phyloP scores from a whole-genome alignment of 1,140 invertebrate genomes.

The Pseudomyrmex sp. region DNA sequence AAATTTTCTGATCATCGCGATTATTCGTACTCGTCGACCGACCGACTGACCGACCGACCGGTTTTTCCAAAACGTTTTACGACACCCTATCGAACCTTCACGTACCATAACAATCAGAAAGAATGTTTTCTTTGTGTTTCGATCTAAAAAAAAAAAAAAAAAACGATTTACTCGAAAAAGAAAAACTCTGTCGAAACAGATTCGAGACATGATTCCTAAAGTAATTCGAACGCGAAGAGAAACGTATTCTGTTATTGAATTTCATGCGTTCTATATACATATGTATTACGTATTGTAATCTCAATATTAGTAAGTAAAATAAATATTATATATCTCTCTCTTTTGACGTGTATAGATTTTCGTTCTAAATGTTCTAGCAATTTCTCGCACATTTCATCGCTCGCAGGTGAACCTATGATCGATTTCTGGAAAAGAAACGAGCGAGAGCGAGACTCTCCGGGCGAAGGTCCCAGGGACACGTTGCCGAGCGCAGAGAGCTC shows the following conservation, averaged over 20 bases:
- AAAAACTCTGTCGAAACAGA: not conserved
- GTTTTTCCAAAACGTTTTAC: slow-evolving; percentile 31
- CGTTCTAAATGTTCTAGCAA: no score
- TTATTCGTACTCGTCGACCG: slow-evolving; percentile 10
- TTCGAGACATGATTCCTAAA: not conserved
- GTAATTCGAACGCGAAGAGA: not conserved
- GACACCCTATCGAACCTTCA: not conserved
- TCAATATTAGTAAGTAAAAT: no score
- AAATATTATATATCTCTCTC: no score
- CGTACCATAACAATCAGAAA: not conserved
- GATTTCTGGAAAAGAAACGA: no score
- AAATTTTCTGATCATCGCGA: slow-evolving; percentile 24
- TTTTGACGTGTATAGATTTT: no score
- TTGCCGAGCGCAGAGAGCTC: not conserved
- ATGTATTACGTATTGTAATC: no score
- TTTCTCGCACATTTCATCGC: not conserved
- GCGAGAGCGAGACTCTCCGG: not conserved
- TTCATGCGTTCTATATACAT: no score
- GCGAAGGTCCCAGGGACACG: not conserved
- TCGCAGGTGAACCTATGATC: no score
- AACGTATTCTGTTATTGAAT: no score
- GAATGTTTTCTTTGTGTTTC: not conserved
- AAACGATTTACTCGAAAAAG: not conserved
- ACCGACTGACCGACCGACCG: slow-evolving; percentile 31
- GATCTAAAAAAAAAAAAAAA: not conserved